A percentile compares a stretch with the other conserved stretches of the same genome.
These are phyloP conservation scores for Anguilla anguilla DNA, from an alignment of 2,797 vertebrate genomes.

Conservation along the genomic window DNA sequence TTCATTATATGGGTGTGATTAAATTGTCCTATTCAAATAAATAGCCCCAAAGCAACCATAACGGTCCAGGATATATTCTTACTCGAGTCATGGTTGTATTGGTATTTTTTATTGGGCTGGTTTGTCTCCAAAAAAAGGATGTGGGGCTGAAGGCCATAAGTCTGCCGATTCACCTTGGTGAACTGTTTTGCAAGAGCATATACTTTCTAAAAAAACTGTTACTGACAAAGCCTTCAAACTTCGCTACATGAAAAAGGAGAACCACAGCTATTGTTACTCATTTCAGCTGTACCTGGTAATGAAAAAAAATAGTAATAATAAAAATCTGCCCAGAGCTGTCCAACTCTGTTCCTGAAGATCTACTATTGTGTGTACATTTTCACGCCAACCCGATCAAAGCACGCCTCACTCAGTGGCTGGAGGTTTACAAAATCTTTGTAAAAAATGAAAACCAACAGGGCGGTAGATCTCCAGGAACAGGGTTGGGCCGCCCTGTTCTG, in stretches of 20 bases:
- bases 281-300: background rate
- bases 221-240: background rate
- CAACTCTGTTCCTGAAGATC: background rate
- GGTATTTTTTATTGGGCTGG: background rate
- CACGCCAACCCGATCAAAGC: too few species aligned
- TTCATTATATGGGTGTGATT: background rate
- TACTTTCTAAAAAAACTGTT: background rate
- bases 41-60: background rate
- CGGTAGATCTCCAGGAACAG: background rate
- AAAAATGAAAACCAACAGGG: too few species aligned
- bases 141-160: background rate
- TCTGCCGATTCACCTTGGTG: background rate
- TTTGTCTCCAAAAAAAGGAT: background rate
- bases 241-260: background rate
- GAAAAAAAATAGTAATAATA: background rate
- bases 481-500: background rate
- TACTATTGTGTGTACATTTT: too few species aligned
- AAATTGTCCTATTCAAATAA: background rate
- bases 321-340: background rate
- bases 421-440: too few species aligned
- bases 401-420: too few species aligned
- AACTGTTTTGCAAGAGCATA: background rate
- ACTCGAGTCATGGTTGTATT: background rate
- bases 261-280: background rate
- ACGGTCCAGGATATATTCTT: background rate